Conservation (phyloP, 2,113 vertebrate genomes). For the Hippopotamus amphibius region DNA sequence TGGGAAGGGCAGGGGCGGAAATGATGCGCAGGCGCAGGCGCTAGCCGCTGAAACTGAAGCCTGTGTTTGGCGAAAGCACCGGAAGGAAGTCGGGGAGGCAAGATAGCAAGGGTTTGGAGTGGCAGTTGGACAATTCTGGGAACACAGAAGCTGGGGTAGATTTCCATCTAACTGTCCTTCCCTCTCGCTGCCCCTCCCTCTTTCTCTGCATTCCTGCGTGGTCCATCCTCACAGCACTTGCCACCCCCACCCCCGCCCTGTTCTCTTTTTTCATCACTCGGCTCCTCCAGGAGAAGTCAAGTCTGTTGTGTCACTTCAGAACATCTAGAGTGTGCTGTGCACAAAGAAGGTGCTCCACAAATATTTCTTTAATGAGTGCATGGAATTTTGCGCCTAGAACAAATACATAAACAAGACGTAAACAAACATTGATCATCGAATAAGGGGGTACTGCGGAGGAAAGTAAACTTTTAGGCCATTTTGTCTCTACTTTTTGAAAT, state of each 20-base stretch:
- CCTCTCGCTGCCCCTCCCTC: background rate
- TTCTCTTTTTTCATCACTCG: background rate
- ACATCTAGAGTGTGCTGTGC: background rate
- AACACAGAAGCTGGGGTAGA: background rate
- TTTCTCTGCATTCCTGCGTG: background rate
- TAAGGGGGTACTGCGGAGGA: background rate
- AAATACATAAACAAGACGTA: background rate
- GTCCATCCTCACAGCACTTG: background rate
- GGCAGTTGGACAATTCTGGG: slow-evolving; percentile 28
- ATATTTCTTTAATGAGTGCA: background rate
- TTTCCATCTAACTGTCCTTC: background rate
- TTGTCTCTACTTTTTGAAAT: background rate
- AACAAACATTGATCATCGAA: background rate
- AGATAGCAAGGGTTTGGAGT: background rate
- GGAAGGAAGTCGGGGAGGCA: slow-evolving; percentile 68
- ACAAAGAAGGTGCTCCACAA: background rate
- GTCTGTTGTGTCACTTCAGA: background rate
- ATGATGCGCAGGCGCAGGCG: background rate
- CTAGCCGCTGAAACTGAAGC: background rate
- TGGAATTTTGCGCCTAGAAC: background rate
- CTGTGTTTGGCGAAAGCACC: background rate
- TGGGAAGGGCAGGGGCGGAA: background rate
- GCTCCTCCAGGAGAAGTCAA: background rate
- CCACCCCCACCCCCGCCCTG: no score
- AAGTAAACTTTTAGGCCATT: background rate